Conservation (phyloP, 1,140 invertebrate species). For the Trachymyrmex septentrionalis region DNA sequence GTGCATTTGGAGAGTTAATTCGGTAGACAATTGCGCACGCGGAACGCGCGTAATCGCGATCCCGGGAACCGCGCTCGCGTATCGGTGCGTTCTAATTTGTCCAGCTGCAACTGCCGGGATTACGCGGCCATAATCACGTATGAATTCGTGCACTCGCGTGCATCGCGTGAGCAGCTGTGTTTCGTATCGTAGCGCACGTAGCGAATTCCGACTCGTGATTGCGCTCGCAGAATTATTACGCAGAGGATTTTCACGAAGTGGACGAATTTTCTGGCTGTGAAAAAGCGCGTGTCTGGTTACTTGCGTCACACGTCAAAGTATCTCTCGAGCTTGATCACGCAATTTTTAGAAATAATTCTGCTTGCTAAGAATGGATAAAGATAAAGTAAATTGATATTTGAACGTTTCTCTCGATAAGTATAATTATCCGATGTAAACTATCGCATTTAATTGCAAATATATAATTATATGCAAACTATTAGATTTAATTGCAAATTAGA, state of each 20-base stretch:
- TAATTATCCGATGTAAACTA: not conserved
- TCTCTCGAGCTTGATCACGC: not conserved
- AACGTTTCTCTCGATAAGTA: not conserved
- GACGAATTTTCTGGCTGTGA: conserved; percentile 36
- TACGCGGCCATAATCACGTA: conserved; percentile 80
- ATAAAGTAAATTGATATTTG: not conserved
- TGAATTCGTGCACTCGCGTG: conserved; percentile 73
- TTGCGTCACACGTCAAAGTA: not conserved
- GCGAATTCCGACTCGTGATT: conserved; percentile 39
- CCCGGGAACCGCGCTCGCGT: conserved; percentile 60
- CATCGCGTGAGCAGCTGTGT: conserved; percentile 36
- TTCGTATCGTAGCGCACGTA: conserved; percentile 6
- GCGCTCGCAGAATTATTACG: not conserved
- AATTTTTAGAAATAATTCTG: not conserved
- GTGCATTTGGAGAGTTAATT: conserved; percentile 39
- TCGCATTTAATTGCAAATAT: not conserved
- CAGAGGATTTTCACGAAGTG: conserved; percentile 38
- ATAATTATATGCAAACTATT: not conserved
- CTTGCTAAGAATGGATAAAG: not conserved
- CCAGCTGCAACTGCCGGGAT: conserved; percentile 74
- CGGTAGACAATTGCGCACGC: conserved; percentile 54
- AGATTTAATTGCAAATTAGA: not conserved
- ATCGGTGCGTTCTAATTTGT: conserved; percentile 77
- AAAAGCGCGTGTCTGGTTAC: not conserved
- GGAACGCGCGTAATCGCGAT: conserved; percentile 76